Conservation (phyloP, 1,140 invertebrate species). For the Halyomorpha halys region DNA sequence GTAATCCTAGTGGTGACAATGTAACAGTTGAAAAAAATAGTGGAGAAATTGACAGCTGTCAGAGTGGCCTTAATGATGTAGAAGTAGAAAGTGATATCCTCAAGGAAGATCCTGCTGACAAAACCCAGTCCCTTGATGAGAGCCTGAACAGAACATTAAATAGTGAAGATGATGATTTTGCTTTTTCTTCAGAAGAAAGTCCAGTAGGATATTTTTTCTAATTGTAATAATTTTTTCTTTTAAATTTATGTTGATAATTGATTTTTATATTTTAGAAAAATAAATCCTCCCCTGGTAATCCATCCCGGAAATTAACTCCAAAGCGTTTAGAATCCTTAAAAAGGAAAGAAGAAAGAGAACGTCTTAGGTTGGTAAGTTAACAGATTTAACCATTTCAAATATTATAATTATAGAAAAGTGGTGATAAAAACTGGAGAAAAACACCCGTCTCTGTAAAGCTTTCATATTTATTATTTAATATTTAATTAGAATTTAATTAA, state of each 20-base stretch:
- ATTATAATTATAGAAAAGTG: too few species aligned
- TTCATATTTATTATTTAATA: too few species aligned
- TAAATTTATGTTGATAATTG: neutral
- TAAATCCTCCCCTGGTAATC: neutral
- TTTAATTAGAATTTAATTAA: too few species aligned
- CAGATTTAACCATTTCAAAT: neutral
- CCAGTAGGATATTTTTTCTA: neutral
- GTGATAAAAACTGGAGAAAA: too few species aligned
- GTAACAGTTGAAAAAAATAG: neutral
- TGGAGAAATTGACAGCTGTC: neutral
- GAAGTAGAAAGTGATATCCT: neutral
- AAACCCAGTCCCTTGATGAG: neutral
- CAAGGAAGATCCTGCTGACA: neutral
- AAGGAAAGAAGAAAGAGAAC: slow-evolving; percentile 16
- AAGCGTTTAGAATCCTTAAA: slow-evolving; percentile 11
- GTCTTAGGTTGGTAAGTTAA: slow-evolving; percentile 1
- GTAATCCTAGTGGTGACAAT: neutral
- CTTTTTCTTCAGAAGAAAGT: slow-evolving; percentile 4
- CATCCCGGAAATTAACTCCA: slow-evolving; percentile 10
- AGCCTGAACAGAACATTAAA: neutral
- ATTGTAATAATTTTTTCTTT: neutral
- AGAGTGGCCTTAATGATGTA: neutral
- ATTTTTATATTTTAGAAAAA: neutral
- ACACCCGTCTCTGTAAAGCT: too few species aligned
- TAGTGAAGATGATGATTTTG: slow-evolving; percentile 2